Evolutionary conservation across 2,888 invertebrate genomes (phyloP), one percentile per base, ranked within the genome.

Genomic region (Ariolimax columbianus): DNA sequence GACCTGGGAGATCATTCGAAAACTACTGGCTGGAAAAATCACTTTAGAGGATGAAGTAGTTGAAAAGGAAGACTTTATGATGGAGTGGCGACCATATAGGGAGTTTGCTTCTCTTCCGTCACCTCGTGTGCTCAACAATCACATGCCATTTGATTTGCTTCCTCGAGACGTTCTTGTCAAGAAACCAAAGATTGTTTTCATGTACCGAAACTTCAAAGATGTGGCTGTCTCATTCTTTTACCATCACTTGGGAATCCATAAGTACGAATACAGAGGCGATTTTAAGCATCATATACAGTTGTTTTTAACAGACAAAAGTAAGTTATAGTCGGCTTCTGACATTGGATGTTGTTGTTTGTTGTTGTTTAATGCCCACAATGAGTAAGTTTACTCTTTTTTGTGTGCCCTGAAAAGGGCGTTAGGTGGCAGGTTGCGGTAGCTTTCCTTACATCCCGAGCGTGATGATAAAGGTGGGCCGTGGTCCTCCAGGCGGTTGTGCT

Each of bases 141-240:
- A 82, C 82, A 40, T 75, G 75, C 36, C 63, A 0, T 82, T 59
- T 59, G 75, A 82, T 6, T 38, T 40, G 40, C 40, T 36, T 63
- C 82, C 82, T 14, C 36, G 36, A 43, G 75, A 82, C 30, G 19
- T 82, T 33, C 26, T 82, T 0, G 47, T 17, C 23, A 82, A 75
- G 43, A 75, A 63, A 30, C 40, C 43, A 7, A 82, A 82, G 26
- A 77, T 77, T 30, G 82, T 82, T 0, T 75, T 82, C 51, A n/a
- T 43, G 19, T 82, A 82, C 66, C 11, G 82, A 47, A 82, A 82
- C n/a, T 38, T 63, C 59, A 82, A 82, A 30, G 82, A 82, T 38
- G 63, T 75, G 19, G 77, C 77, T 0, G 75, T 82, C 4, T 82
- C 82, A 1, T 77, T 66, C 30, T 82, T n/a, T 38, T 30, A 82